A percentile compares a stretch with the other conserved stretches of the same genome.
phyloP scores from a whole-genome alignment of 2,113 vertebrate species.

The Nestor notabilis region DNA sequence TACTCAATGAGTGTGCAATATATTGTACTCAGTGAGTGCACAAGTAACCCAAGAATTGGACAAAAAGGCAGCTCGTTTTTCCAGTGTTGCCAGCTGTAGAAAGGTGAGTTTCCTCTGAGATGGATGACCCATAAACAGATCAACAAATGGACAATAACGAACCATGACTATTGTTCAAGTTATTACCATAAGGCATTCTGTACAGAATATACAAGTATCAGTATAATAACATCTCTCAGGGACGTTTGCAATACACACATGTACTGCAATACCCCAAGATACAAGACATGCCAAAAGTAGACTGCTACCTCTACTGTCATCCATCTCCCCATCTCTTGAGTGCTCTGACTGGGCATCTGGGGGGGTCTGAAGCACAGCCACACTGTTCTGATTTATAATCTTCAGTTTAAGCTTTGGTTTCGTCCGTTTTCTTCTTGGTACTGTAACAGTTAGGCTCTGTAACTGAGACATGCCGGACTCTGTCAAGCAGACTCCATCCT shows the following conservation, averaged over 20 bases:
- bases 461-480: constrained; percentile 93
- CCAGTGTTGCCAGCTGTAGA: not conserved
- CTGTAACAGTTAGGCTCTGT: constrained; percentile 88
- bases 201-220: not conserved
- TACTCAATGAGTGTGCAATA: not conserved
- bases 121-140: not conserved
- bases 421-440: constrained; percentile 86
- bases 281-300: constrained; percentile 13
- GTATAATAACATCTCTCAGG: not conserved
- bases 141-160: not conserved
- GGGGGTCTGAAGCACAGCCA: constrained; percentile 93
- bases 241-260: not conserved
- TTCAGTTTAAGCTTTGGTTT: constrained; percentile 97
- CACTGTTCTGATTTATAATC: constrained; percentile 98
- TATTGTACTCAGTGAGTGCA: not conserved
- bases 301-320: constrained; percentile 86
- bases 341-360: constrained; percentile 87
- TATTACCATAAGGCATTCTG: not conserved
- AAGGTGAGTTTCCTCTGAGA: not conserved
- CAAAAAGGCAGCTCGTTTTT: not conserved
- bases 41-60: not conserved
- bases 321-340: constrained; percentile 88
- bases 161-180: not conserved
- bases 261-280: not conserved
- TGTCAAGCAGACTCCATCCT: constrained; percentile 96